Base-by-base conservation (phyloP, 2,888 invertebrate genomes). In the Erynnis tages region DNA sequence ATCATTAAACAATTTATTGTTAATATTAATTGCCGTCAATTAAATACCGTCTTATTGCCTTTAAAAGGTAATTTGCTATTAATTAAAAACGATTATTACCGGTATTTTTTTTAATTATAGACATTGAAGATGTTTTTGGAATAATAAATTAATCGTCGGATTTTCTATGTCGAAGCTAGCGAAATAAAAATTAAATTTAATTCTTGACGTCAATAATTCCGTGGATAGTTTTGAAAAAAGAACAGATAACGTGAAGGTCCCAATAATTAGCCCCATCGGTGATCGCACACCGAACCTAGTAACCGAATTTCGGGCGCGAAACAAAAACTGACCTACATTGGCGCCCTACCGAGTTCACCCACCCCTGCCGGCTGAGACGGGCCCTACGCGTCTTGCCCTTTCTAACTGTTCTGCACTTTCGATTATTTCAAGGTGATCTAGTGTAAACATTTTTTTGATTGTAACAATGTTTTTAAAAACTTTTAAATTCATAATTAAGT, bases 281-380 rank as follows among this genome's bases (percentile, higher is more conserved):
- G 64, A 71, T 69, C 62, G 69, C 58, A 69, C 64, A 71, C 67
- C 69, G 71, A 75, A 82, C 84, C 85, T 67, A 88, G 77, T 89
- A 87, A 89, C 88, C 89, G 88, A 89, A 88, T 85, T 89, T 88
- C 79, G 85, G 79, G 74, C 84, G 87, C 85, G 82, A 84, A 87
- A 88, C 89, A 88, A 89, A 88, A 89, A 86, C 86, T 88, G 89
- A 89, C 89, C 89, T 87, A 89, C 82, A 85, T 88, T 66, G 69
- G 80, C 84, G 82, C 87, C 87, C 85, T 77, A 78, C 74, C 67
- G 82, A 78, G 87, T 87, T 88, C 87, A 86, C 67, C 85, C 85
- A 87, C 88, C 88, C 88, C 86, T 72, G 78, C 71, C 71, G 71
- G 64, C 71, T 66, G 76, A 78, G 79, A 72, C 81, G 75, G 66